phyloP scores from a whole-genome alignment of 2,797 vertebrate species.

The Galaxias olidus region DNA sequence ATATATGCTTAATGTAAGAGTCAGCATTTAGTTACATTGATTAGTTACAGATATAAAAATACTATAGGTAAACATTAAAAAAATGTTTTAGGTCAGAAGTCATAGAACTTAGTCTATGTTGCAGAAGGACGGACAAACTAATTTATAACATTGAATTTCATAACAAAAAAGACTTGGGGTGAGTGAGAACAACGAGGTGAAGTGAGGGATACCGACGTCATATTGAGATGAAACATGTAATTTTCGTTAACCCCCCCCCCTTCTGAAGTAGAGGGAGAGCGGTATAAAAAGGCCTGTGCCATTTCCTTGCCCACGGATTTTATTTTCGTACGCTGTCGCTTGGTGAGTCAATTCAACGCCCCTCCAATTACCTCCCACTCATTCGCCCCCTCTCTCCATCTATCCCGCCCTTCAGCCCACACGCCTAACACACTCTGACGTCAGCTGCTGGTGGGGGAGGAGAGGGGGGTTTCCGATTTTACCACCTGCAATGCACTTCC shows the following conservation, averaged over 20 bases:
- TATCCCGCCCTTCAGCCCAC: slow-evolving; percentile 79
- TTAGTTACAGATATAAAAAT: too few relatives aligned
- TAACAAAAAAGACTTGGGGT: slow-evolving; percentile 40
- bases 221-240: slow-evolving; percentile 64
- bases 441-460: slow-evolving; percentile 56
- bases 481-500: slow-evolving; percentile 76
- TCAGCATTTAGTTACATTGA: too few relatives aligned
- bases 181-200: slow-evolving; percentile 38
- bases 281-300: slow-evolving; percentile 73
- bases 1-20: too few relatives aligned
- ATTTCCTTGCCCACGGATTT: slow-evolving; percentile 84
- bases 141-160: slow-evolving; percentile 1
- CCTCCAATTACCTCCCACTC: slow-evolving; percentile 85
- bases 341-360: slow-evolving; percentile 84
- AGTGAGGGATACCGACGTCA: slow-evolving; percentile 64
- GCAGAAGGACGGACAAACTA: too few relatives aligned
- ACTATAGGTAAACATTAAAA: too few relatives aligned
- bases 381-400: slow-evolving; percentile 79
- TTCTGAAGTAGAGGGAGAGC: slow-evolving; percentile 51
- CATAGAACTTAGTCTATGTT: too few relatives aligned
- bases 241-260: slow-evolving; percentile 60
- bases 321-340: slow-evolving; percentile 82
- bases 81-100: too few relatives aligned
- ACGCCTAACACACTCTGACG: slow-evolving; percentile 75
- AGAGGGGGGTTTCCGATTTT: slow-evolving; percentile 62